Conservation (phyloP, 2,797 vertebrate genomes). For the Arremon aurantiirostris region DNA sequence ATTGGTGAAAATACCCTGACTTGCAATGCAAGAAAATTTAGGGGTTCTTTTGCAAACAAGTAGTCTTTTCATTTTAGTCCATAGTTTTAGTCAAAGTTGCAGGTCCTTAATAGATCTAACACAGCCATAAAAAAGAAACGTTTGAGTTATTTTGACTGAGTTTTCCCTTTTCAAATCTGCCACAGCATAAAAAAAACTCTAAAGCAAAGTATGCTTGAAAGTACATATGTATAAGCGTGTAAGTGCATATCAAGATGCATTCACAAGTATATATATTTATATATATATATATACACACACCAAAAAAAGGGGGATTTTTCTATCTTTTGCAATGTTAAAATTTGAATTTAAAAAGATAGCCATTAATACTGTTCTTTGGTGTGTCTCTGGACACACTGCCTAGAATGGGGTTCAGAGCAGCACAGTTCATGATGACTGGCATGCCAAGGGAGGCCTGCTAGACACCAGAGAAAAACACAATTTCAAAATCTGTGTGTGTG, state of each 20-base stretch:
- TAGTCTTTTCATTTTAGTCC: not conserved
- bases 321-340: not conserved
- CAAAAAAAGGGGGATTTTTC: rapidly evolving
- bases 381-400: not conserved
- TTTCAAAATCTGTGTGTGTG: not conserved
- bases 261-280: not conserved
- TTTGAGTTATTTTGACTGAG: not conserved
- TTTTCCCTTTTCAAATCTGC: not conserved
- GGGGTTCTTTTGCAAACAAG: not conserved
- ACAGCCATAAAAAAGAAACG: not conserved
- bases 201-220: not conserved
- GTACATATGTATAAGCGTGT: not conserved
- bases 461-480: not conserved
- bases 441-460: not conserved
- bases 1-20: not conserved
- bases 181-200: not conserved
- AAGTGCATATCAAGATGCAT: not conserved
- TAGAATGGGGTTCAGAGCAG: not conserved
- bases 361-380: not conserved
- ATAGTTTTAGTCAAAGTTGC: not conserved
- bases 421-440: not conserved
- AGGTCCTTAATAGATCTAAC: not conserved
- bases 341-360: not conserved
- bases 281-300: too few relatives aligned
- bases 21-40: not conserved